Evolutionary conservation across 1,140 invertebrate genomes (phyloP), one percentile per base, ranked within the genome.

Genomic region (Platyura marginata): DNA sequence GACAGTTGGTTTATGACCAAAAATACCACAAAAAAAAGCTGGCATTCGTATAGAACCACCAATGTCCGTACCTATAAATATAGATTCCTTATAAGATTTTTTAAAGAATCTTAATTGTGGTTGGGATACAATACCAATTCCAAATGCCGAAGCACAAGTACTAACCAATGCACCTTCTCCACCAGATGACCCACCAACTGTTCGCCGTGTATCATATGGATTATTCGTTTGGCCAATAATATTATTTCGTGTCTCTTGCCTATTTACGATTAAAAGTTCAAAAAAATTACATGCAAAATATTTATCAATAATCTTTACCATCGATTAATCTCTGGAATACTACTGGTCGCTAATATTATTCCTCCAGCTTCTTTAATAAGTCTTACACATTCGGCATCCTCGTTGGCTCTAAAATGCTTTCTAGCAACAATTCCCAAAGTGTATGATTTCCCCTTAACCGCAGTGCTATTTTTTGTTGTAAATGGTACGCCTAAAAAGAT

Each of bases 31-130:
- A 61, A 86, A 95, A 52, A 90, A 92, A 2, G 88, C 75, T 2
- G 94, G 94, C 68, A 98, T 91, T 37, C 95, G 72, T 36, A 89
- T 83, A 6, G 89, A 94, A 1, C 94, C 95, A 16, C 91, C 93
- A 51, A 98, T 92, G 62, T 98, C 94, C 1, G 85, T 85, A 36
- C 70, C 70, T 66, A n/a, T 25, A 22, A 33, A 49, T 44, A 33
- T 32, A 25, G 18, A 4, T 23, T 15, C 10, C 8, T 18, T 25
- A 21, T 40, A 11, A 43, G 15, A 29, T 41, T 41, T 4, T 2
- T 29, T 2, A 34, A 8, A 40, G 9, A 15, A 11, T 29, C 11
- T 23, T 5, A 29, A 41, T 41, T 15, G 29, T 29, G 5, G 6
- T 29, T 6, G 13, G 9, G 11, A 6, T 21, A 8, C 10, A 40